Evolutionary conservation across 2,888 invertebrate genomes (phyloP).

Genomic region (Pristionchus arcanus): DNA sequence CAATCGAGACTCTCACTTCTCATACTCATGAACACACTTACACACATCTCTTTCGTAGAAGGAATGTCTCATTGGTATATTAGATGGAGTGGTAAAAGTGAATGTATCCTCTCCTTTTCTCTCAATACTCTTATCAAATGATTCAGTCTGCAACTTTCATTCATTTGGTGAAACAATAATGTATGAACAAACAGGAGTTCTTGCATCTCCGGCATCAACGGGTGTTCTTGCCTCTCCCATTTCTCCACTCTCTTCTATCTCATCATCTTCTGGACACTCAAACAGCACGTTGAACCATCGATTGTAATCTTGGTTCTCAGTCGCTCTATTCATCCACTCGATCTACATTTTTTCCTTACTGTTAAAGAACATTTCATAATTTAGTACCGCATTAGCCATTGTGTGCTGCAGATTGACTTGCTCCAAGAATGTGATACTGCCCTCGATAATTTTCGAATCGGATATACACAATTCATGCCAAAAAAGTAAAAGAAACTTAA

Average conservation of each 20-base stretch:
- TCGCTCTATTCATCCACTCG: conserved; percentile 26
- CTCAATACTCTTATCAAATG: conserved; percentile 2
- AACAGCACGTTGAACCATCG: background rate
- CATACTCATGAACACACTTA: background rate
- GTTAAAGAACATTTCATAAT: background rate
- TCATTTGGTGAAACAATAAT: background rate
- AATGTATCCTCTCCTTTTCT: conserved; percentile 24
- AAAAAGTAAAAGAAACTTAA: background rate
- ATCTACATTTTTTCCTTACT: background rate
- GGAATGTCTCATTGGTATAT: conserved; percentile 6
- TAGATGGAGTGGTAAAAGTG: conserved; percentile 18
- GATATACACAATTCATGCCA: conserved; percentile 31
- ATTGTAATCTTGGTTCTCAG: conserved; percentile 20
- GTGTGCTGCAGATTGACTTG: conserved; percentile 21
- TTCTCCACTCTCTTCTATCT: background rate
- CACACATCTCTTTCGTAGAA: conserved; percentile 10
- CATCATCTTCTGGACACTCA: background rate
- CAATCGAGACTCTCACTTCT: background rate
- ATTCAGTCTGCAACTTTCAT: conserved; percentile 1
- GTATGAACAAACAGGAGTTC: conserved; percentile 1
- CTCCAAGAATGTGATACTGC: background rate
- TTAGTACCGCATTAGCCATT: background rate
- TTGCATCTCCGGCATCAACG: background rate
- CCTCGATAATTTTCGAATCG: background rate
- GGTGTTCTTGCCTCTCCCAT: background rate